These are phyloP conservation scores for Ormyrus rosae DNA, from an alignment of 2,888 invertebrate genomes.

Conservation along the genomic window DNA sequence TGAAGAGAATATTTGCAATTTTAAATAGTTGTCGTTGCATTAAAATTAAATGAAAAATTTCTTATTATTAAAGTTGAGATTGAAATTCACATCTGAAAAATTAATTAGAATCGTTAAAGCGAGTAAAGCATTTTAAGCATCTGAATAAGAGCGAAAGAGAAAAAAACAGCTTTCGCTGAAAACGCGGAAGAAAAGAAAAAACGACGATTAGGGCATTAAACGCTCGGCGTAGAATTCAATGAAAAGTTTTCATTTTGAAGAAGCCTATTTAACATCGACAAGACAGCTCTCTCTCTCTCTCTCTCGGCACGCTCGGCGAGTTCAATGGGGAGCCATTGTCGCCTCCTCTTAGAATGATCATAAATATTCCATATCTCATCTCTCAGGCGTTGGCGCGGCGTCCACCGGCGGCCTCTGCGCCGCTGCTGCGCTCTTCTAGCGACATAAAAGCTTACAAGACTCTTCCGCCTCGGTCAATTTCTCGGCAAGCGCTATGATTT, in stretches of 20 bases:
- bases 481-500: constrained; percentile 5
- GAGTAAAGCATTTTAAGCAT: too few relatives aligned
- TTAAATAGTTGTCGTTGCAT: too few relatives aligned
- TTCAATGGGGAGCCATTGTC: constrained; percentile 64
- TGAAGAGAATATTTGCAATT: too few relatives aligned
- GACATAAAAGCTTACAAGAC: constrained; percentile 54
- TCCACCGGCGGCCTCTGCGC: neutral
- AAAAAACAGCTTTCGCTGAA: too few relatives aligned
- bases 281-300: constrained; percentile 5
- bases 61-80: too few relatives aligned
- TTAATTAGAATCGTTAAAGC: too few relatives aligned
- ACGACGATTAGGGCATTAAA: constrained; percentile 19
- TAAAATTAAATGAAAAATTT: too few relatives aligned
- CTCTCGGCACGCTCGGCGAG: constrained; percentile 30
- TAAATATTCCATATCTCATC: constrained; percentile 68
- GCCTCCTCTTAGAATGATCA: constrained; percentile 63
- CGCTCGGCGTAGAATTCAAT: constrained; percentile 21
- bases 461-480: constrained; percentile 31
- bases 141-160: constrained; percentile 10
- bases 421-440: constrained; percentile 26
- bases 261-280: constrained; percentile 45
- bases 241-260: constrained; percentile 35
- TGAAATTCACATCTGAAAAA: too few relatives aligned
- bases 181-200: constrained; percentile 6
- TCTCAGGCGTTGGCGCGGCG: constrained; percentile 53